Conservation (phyloP, 2,113 vertebrate genomes). For the Rhinogobius similis region DNA sequence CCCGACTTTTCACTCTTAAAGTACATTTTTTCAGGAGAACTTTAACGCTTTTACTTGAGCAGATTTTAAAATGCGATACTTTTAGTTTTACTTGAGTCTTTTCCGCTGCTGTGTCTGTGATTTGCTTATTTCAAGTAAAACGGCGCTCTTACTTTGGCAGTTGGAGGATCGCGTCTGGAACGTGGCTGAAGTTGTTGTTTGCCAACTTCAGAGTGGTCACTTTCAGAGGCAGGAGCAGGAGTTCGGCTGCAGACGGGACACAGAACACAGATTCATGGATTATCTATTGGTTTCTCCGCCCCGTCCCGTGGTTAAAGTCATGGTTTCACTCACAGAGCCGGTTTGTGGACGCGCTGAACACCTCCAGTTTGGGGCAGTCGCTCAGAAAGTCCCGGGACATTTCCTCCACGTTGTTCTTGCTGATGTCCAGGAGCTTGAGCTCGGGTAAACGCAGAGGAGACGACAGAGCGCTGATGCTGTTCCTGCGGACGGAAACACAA, state of each 20-base stretch:
- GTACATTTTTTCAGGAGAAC: too few species aligned
- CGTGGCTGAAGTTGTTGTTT: constrained; percentile 81
- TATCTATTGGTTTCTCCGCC: neutral
- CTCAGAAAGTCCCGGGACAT: constrained; percentile 80
- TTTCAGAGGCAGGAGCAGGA: constrained; percentile 82
- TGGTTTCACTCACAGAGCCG: constrained; percentile 80
- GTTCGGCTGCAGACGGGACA: constrained; percentile 79
- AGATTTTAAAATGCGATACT: too few species aligned
- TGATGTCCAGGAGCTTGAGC: constrained; percentile 87
- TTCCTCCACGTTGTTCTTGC: constrained; percentile 83
- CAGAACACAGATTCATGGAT: neutral
- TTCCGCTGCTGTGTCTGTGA: too few species aligned
- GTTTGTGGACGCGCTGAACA: constrained; percentile 85
- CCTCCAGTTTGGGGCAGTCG: constrained; percentile 86
- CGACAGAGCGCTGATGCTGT: constrained; percentile 81
- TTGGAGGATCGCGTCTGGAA: constrained; percentile 83
- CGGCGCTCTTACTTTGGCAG: constrained; percentile 93
- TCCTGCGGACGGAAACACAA: constrained; percentile 71
- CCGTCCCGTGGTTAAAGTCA: too few species aligned
- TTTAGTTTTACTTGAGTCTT: too few species aligned
- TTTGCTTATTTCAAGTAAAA: too few species aligned
- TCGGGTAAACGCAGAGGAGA: constrained; percentile 80
- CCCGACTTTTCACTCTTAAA: too few species aligned
- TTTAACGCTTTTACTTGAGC: too few species aligned
- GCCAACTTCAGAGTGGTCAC: constrained; percentile 88